Conservation (phyloP, 1,140 invertebrate genomes). For the Melanaphis sacchari region DNA sequence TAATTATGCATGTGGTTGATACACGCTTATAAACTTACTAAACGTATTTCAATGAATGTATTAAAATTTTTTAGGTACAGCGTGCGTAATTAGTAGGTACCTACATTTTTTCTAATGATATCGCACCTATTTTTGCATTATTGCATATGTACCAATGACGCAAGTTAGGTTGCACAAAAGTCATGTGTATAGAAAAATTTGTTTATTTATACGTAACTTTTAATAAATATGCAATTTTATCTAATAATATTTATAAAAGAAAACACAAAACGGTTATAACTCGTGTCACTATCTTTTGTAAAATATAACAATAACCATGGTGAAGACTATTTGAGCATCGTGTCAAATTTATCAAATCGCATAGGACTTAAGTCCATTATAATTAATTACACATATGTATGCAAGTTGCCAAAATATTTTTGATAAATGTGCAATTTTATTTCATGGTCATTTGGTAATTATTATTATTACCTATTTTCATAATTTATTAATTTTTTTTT, state of each 20-base stretch:
- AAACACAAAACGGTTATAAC: background rate
- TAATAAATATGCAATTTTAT: conserved; percentile 12
- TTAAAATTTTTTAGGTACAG: background rate
- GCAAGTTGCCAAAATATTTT: background rate
- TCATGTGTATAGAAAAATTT: background rate
- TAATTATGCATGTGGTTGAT: background rate
- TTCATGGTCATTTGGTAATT: background rate
- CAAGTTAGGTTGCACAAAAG: background rate
- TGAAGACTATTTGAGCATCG: background rate
- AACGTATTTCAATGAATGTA: background rate
- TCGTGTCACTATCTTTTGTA: background rate
- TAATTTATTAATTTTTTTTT: background rate
- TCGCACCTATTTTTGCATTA: background rate
- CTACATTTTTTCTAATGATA: background rate
- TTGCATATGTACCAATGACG: background rate
- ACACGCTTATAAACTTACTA: background rate
- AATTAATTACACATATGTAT: background rate
- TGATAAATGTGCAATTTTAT: background rate
- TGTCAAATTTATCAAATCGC: background rate
- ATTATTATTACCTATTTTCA: background rate
- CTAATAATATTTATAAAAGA: background rate
- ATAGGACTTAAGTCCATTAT: background rate
- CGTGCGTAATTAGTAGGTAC: background rate
- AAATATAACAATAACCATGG: background rate
- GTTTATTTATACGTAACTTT: background rate